Conservation (phyloP, 1,140 invertebrate genomes). For the Ectropis grisescens region DNA sequence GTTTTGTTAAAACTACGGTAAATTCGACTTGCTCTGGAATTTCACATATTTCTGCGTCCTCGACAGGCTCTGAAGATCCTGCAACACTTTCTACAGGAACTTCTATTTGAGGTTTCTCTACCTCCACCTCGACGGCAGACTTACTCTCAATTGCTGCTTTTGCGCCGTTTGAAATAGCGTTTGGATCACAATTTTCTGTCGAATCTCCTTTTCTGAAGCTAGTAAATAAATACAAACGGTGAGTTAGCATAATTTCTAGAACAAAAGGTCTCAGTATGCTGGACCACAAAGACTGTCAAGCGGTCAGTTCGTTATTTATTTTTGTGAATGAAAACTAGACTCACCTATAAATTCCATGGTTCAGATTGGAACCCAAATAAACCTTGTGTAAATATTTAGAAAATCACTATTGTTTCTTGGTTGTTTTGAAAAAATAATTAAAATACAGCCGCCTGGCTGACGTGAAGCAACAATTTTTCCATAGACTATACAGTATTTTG, state of each 20-base stretch:
- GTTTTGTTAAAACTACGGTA: conserved; percentile 88
- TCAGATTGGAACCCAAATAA: conserved; percentile 16
- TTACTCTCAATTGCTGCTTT: conserved; percentile 15
- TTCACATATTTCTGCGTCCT: conserved; percentile 45
- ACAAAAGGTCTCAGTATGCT: conserved; percentile 44
- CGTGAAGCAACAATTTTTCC: conserved; percentile 57
- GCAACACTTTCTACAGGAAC: conserved; percentile 36
- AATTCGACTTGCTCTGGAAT: conserved; percentile 76
- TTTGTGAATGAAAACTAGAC: conserved; percentile 15
- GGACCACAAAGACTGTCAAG: conserved; percentile 25
- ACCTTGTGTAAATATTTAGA: conserved; percentile 28
- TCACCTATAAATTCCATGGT: conserved; percentile 59
- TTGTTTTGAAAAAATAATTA: conserved; percentile 64
- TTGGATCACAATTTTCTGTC: conserved; percentile 63
- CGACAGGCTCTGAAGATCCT: conserved; percentile 40
- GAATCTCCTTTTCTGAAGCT: conserved; percentile 65
- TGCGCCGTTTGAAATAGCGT: conserved; percentile 49
- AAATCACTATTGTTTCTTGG: conserved; percentile 24
- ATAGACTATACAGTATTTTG: conserved; percentile 9
- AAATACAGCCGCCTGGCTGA: conserved; percentile 53
- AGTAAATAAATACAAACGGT: conserved; percentile 37
- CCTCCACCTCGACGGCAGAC: conserved; percentile 32
- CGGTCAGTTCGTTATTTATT: conserved; percentile 8
- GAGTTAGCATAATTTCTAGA: conserved; percentile 62
- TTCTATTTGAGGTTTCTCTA: conserved; percentile 40